Evolutionary conservation across 2,888 invertebrate species (phyloP), one percentile per base, ranked within the genome.

Genomic region (Cheilosia vernalis): DNA sequence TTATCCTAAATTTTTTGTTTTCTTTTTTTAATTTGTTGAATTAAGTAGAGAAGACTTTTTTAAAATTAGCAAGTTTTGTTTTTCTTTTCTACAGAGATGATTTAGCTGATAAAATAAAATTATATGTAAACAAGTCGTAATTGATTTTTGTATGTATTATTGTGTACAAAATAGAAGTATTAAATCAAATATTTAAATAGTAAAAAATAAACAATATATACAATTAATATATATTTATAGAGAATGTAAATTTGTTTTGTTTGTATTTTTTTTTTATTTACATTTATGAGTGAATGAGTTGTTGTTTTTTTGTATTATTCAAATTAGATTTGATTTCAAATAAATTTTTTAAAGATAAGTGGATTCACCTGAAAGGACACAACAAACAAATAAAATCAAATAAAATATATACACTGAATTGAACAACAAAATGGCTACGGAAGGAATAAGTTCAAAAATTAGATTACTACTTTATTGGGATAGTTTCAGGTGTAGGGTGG

Each of bases 341-440:
- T 63, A 21, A 60, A 55, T 53, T 51, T 51, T 87, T 90, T 89
- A 90, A 88, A 90, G 89, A 89, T 91, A 91, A 88, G 91, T 91
- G 86, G 90, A 90, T 90, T 91, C 90, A 89, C 91, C 90, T 90
- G 89, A 67, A 91, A 90, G 78, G 80, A 89, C 87, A 89, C 64
- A 81, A 87, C 85, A 85, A 85, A 77, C 73, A 83, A 73, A 66
- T 64, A 83, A 79, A 74, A 76, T 74, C 17, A 79, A 70, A 72
- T 61, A 83, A 79, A 61, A 72, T 76, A 76, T 76, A 70, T 70
- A 79, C 79, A 84, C 21, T 21, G 33, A 33, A 19, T 15, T 33
- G 15, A 49, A 49, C 30, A 49, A 49, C 33, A 21, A 30, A 44
- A 15, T 13, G 27, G 2, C 17, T 44, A 42, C 15, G 33, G 17